These are phyloP conservation scores for Drosophila nigricruria DNA, from an alignment of 2,888 invertebrate species.

Conservation along the genomic window DNA sequence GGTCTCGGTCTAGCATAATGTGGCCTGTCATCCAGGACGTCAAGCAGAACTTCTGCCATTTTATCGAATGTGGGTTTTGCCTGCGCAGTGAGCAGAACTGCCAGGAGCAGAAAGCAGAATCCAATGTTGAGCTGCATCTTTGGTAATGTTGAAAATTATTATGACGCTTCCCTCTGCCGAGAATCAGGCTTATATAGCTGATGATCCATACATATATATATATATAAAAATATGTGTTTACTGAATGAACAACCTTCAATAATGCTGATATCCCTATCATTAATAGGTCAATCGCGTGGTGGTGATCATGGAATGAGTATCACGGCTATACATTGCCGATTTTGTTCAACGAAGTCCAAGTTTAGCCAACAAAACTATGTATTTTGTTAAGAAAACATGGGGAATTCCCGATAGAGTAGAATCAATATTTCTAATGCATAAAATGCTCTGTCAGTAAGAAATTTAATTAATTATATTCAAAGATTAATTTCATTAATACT, in stretches of 20 bases:
- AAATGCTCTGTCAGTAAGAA: not conserved
- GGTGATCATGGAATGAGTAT: not conserved
- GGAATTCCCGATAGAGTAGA: not conserved
- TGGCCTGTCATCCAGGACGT: constrained; percentile 39
- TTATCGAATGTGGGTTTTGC: constrained; percentile 72
- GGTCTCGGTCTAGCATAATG: constrained; percentile 17
- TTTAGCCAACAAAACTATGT: not conserved
- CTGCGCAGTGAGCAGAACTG: constrained; percentile 21
- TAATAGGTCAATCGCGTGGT: constrained; percentile 17
- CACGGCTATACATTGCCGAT: not conserved
- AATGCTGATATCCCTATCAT: constrained; percentile 17
- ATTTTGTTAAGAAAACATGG: not conserved
- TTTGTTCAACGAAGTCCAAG: constrained; percentile 4
- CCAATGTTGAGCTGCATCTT: constrained; percentile 49
- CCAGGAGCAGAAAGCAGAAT: constrained; percentile 23
- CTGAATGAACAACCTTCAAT: constrained; percentile 18
- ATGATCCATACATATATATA: constrained; percentile 22
- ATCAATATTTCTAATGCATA: not conserved
- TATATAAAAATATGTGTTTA: not conserved
- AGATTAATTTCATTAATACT: not conserved
- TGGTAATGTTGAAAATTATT: not conserved
- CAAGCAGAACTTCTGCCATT: constrained; percentile 63
- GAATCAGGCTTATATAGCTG: constrained; percentile 54
- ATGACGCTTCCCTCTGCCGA: not conserved
- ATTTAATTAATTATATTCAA: not conserved